Evolutionary conservation across 2,113 vertebrate genomes (phyloP).

Genomic region (Brachionichthys hirsutus): DNA sequence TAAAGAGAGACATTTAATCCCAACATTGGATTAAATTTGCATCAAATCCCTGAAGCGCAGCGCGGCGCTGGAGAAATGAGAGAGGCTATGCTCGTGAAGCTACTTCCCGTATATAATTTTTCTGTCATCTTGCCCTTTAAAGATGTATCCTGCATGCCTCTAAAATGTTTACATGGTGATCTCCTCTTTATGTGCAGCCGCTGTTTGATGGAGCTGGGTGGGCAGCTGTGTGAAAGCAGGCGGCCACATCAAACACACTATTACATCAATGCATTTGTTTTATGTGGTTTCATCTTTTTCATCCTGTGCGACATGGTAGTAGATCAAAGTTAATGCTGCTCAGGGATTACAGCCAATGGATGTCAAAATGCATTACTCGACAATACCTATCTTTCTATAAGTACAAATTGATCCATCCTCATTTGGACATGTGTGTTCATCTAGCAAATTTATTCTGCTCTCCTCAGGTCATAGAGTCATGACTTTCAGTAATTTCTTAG

Average conservation of each 20-base stretch:
- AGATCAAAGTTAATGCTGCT: background rate
- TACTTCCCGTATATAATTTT: background rate
- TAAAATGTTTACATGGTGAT: constrained; percentile 13
- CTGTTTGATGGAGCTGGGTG: background rate
- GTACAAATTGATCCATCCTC: background rate
- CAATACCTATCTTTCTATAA: background rate
- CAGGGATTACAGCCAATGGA: background rate
- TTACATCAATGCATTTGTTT: background rate
- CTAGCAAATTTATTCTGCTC: background rate
- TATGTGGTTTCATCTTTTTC: background rate
- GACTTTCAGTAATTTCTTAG: background rate
- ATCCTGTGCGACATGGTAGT: background rate
- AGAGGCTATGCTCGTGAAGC: background rate
- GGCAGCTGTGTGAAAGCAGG: background rate
- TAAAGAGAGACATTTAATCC: background rate
- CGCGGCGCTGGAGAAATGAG: background rate
- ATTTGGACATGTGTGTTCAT: background rate
- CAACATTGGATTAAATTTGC: background rate
- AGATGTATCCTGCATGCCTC: background rate
- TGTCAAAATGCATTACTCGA: background rate
- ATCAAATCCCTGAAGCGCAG: no score
- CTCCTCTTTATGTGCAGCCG: background rate
- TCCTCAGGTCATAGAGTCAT: background rate
- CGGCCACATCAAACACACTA: background rate
- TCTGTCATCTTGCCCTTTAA: background rate